These are phyloP conservation scores for Pseudanteris insignis DNA, from an alignment of 2,888 invertebrate genomes.

Conservation along the genomic window DNA sequence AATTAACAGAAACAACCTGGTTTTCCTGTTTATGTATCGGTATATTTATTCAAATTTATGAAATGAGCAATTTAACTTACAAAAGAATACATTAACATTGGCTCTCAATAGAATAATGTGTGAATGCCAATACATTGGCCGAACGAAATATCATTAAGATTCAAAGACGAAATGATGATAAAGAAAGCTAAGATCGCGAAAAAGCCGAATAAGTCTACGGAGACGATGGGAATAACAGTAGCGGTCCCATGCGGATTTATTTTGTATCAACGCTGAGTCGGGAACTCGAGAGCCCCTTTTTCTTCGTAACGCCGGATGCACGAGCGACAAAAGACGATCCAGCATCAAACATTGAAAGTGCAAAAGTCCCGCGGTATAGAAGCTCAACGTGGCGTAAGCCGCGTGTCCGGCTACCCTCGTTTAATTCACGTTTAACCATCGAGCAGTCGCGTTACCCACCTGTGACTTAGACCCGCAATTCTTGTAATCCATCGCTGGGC, in stretches of 20 bases:
- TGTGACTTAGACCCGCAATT: conserved; percentile 42
- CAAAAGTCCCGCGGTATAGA: conserved; percentile 22
- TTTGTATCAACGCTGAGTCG: conserved; percentile 8
- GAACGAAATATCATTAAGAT: too few species aligned
- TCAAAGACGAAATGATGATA: too few species aligned
- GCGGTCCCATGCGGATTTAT: conserved; percentile 2
- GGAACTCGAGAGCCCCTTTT: background rate
- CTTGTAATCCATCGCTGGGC: conserved; percentile 38
- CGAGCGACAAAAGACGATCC: conserved; percentile 38
- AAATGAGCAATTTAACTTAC: too few species aligned
- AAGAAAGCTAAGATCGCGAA: too few species aligned
- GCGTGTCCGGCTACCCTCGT: conserved; percentile 30
- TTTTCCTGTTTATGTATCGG: too few species aligned
- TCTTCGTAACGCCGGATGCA: background rate
- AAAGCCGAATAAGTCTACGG: background rate
- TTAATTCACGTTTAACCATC: conserved; percentile 44
- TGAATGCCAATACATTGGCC: background rate
- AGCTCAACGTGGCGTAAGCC: conserved; percentile 13
- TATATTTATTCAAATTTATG: too few species aligned
- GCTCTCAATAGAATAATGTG: background rate
- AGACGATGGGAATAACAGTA: background rate
- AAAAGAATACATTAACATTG: too few species aligned
- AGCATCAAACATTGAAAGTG: conserved; percentile 41
- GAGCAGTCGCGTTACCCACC: conserved; percentile 38
- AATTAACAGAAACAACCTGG: too few species aligned